Evolutionary conservation across 92 coral and sea anemone genomes (phyloP).

Genomic region (Heteractis magnifica): DNA sequence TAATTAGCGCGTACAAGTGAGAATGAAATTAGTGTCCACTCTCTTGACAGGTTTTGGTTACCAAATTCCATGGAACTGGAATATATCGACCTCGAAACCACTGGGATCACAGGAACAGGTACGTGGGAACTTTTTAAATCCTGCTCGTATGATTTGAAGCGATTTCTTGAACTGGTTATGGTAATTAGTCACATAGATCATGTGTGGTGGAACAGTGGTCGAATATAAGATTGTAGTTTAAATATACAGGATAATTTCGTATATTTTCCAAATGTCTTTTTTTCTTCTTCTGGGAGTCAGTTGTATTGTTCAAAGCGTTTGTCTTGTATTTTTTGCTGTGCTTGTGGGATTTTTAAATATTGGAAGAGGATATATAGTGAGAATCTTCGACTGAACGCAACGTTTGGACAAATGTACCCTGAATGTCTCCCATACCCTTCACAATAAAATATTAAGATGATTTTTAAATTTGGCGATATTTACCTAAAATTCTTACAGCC

Average conservation of each 20-base stretch:
- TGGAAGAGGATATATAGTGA: neutral
- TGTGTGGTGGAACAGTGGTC: neutral
- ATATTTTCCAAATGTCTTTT: neutral
- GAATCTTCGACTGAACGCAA: neutral
- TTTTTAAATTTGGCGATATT: neutral
- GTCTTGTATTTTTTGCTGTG: neutral
- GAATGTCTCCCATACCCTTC: neutral
- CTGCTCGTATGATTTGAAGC: neutral
- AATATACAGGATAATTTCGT: neutral
- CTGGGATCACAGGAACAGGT: slow-evolving; percentile 80
- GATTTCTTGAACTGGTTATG: slow-evolving; percentile 1
- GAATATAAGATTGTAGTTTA: neutral
- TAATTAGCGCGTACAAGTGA: slow-evolving; percentile 42
- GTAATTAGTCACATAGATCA: slow-evolving; percentile 20
- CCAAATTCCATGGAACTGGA: slow-evolving; percentile 68
- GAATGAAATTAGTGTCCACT: slow-evolving; percentile 30
- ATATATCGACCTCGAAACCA: slow-evolving; percentile 81
- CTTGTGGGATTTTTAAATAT: neutral
- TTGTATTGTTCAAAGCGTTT: neutral
- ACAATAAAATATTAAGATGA: neutral
- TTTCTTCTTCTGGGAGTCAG: too few relatives aligned
- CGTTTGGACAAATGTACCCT: neutral
- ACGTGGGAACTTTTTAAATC: slow-evolving; percentile 12
- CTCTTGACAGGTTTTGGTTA: slow-evolving; percentile 1
- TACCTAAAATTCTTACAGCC: neutral